Evolutionary conservation across 2,113 vertebrate genomes (phyloP), one percentile per base, ranked within the genome.

Genomic region (Xyliphius kryptos): DNA sequence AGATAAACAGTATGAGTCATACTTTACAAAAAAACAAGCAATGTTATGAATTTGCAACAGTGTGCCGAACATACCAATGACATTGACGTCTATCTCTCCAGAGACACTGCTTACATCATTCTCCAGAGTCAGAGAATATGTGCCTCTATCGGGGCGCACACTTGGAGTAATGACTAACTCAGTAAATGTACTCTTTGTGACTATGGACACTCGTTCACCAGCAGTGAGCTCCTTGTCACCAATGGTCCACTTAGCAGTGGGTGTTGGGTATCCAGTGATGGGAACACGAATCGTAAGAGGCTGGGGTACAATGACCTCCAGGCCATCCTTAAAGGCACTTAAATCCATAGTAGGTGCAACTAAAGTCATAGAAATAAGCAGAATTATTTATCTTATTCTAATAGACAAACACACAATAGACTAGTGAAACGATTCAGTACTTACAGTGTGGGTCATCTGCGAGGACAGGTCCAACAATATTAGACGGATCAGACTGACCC

Each of bases 11-110:
- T 44, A 5, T 37, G 8, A 3, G 44, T 57, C 12, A n/a, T n/a
- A n/a, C n/a, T n/a, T n/a, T n/a, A n/a, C n/a, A n/a, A n/a, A n/a
- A n/a, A n/a, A n/a, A n/a, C n/a, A n/a, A n/a, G n/a, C n/a, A n/a
- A n/a, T n/a, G n/a, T n/a, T n/a, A n/a, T n/a, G n/a, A n/a, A n/a
- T n/a, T n/a, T n/a, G n/a, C n/a, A n/a, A n/a, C n/a, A n/a, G n/a
- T n/a, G n/a, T n/a, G n/a, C n/a, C n/a, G n/a, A n/a, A 12, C 81
- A 80, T 87, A 99, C 96, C 92, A n/a, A 97, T 98, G 48, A 99
- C 96, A 46, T 92, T 97, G 75, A 99, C 95, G n/a, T 93, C 57
- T 53, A 98, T 96, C 76, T 99, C 94, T 74, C 95, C 96, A 54
- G 92, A 89, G 66, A 96, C 85, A 3, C 90, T 87, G 15, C 84